Base-by-base conservation (phyloP, 2,113 vertebrate genomes). In the Labeo rohita region DNA sequence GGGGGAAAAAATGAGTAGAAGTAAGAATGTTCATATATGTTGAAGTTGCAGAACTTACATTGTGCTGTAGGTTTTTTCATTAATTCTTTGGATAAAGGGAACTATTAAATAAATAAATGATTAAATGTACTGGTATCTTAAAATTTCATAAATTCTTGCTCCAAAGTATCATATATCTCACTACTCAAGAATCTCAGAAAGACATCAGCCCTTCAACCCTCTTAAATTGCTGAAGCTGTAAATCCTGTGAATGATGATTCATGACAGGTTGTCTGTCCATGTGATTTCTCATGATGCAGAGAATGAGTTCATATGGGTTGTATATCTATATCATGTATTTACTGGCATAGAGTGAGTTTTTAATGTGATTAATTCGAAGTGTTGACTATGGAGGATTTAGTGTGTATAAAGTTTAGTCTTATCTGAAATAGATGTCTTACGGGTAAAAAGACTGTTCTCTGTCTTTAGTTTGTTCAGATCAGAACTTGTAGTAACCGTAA, bases 221-320 rank as follows among this genome's bases (percentile, higher is more conserved):
- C 52, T 78, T 78, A 78, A 78, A 78, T 6, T 13, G 1, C 50
- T 39, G 76, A 11, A 7, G 76, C 52, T 39, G 28, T 78, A 56
- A 77, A 54, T 59, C 52, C 52, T n/a, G 18, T 43, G 49, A 78
- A 74, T 45, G 68, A 12, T 21, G 56, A 47, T 70, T 70, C 9
- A 45, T 79, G 54, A 45, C 70, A 77, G 18, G 70, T 77, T 87
- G 77, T 52, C 56, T 47, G 28, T 50, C 73, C 61, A 43, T 80
- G 39, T 43, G 50, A 84, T 68, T 73, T 52, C 49, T 21, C 72
- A 74, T 49, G 45, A 74, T 49, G 72, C 45, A 49, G 2, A 74
- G 43, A 49, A 49, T 78, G 0, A 47, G 21, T 68, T n/a, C 23
- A 75, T 56, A 21, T 21, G 16, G 50, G 28, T 50, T 13, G 45